Conservation (phyloP, 2,888 invertebrate genomes). For the Chamaedrilus cognettii region DNA sequence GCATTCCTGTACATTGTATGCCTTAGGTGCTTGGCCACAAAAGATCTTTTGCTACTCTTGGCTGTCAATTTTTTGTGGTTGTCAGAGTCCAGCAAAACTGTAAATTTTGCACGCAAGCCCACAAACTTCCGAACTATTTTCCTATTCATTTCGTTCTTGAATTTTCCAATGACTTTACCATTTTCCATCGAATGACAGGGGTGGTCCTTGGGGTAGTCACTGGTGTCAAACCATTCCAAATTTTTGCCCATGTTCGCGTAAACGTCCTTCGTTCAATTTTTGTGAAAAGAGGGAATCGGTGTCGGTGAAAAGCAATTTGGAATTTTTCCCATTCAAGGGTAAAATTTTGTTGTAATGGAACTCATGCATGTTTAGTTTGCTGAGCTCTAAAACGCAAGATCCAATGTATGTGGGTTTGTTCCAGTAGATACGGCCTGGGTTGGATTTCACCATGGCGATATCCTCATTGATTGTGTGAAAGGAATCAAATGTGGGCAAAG, state of each 20-base stretch:
- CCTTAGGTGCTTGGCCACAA: no score
- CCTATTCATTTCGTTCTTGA: not conserved
- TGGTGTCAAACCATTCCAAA: slow-evolving; percentile 1
- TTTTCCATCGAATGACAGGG: not conserved
- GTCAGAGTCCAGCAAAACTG: not conserved
- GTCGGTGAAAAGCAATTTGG: slow-evolving; percentile 43
- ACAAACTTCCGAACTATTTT: not conserved
- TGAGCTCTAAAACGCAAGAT: slow-evolving; percentile 54
- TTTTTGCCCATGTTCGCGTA: slow-evolving; percentile 46
- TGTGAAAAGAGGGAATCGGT: slow-evolving; percentile 45
- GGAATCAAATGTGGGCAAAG: slow-evolving; percentile 36
- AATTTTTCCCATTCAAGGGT: slow-evolving; percentile 40
- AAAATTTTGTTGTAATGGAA: slow-evolving; percentile 51
- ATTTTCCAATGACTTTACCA: not conserved
- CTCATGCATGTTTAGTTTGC: slow-evolving; percentile 54
- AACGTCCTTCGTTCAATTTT: slow-evolving; percentile 50
- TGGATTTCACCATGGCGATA: not conserved
- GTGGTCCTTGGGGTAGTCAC: slow-evolving; percentile 11
- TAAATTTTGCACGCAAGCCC: not conserved
- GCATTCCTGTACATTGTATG: no score
- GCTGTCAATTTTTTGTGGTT: not conserved
- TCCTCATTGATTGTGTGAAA: not conserved
- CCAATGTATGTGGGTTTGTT: slow-evolving; percentile 47
- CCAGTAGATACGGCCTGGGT: not conserved
- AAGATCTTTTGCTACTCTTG: not conserved